A percentile compares a stretch with the other conserved stretches of the same genome.
phyloP scores from a whole-genome alignment of 2,888 invertebrate species.

The Eustalomyia histrio region DNA sequence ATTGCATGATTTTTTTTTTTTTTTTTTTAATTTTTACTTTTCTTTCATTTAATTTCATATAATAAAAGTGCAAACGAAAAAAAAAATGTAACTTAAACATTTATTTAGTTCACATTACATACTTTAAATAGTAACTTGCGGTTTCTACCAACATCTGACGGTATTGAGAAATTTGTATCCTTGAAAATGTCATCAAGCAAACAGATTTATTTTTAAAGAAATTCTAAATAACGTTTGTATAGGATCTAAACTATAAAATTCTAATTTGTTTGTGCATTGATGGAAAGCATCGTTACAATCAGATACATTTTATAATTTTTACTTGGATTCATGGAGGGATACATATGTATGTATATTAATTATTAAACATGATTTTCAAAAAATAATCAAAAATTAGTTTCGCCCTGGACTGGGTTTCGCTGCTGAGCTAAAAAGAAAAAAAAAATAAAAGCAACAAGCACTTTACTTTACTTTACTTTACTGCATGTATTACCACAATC shows the following conservation, averaged over 20 bases:
- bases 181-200: conserved; percentile 4
- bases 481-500: conserved; percentile 46
- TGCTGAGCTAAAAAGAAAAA: conserved; percentile 18
- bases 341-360: no score
- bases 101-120: neutral
- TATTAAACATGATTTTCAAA: conserved; percentile 67
- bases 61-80: neutral
- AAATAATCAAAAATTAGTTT: conserved; percentile 60
- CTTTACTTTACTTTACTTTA: neutral
- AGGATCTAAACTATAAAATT: neutral
- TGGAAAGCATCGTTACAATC: neutral
- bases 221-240: neutral
- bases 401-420: conserved; percentile 29
- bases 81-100: neutral
- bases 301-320: neutral
- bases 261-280: neutral
- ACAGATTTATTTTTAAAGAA: neutral
- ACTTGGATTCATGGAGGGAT: conserved; percentile 25
- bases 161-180: conserved; percentile 13
- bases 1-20: neutral
- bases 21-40: neutral
- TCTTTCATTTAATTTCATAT: neutral
- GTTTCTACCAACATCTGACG: conserved; percentile 13
- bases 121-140: conserved; percentile 23
- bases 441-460: conserved; percentile 18